Base-by-base conservation (phyloP, 2,797 vertebrate species). In the Sebastes itinus region DNA sequence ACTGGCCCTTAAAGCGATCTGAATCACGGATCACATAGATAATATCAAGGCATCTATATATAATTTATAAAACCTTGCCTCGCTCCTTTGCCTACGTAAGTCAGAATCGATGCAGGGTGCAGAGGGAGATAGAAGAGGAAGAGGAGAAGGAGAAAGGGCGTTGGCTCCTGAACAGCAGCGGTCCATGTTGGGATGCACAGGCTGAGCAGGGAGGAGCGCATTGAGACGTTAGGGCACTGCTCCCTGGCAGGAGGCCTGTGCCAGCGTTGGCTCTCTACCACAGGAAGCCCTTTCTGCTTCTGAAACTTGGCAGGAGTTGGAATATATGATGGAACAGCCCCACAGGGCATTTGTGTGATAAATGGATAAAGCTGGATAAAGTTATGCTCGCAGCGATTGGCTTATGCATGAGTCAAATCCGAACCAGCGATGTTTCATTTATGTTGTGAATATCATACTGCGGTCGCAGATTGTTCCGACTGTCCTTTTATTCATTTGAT, bases 281-380 rank as follows among this genome's bases (percentile, higher is more conserved):
- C 86, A 89, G 89, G 88, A 87, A 90, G 84, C 80, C 83, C 72
- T 87, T 78, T 87, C 88, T 90, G 85, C 75, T 70, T 89, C 72
- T 72, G 75, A 78, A 89, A 84, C 77, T 89, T 92, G 92, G 92
- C 92, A 90, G 88, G 89, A 87, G 85, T 79, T 14, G 61, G 86
- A 85, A 77, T 87, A 75, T 76, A 88, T 67, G 87, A 88, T 86
- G 90, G 88, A 91, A 83, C 87, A 77, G 80, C 84, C 83, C 88
- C 78, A 49, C 82, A 27, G 87, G 92, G 87, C 74, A 65, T 80
- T 77, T 72, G 85, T 89, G 84, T 89, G 89, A 92, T 92, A 87
- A 91, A 91, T 87, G 88, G 87, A 86, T 92, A 85, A 88, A 92
- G 82, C 78, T 54, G 87, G 83, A 85, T 80, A 82, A 91, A 83